Conservation (phyloP, 2,888 invertebrate species). For the Apoda limacodes region DNA sequence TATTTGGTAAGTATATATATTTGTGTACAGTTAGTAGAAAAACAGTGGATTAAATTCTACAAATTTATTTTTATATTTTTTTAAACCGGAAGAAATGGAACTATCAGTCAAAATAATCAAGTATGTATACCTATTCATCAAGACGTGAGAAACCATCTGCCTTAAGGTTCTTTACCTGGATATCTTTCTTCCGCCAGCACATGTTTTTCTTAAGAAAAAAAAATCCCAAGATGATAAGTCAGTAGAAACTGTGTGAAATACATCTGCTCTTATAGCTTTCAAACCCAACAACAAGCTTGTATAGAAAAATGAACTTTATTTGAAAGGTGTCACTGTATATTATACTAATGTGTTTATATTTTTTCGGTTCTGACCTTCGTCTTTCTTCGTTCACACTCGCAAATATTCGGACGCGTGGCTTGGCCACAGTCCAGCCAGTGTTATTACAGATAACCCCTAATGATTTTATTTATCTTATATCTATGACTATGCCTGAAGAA, state of each 20-base stretch:
- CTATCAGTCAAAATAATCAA: too few relatives aligned
- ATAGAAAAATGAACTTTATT: conserved; percentile 22
- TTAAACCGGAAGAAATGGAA: too few relatives aligned
- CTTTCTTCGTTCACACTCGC: conserved; percentile 34
- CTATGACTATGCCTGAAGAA: too few relatives aligned
- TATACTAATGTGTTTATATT: conserved; percentile 11
- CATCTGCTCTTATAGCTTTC: conserved; percentile 44
- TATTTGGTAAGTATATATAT: too few relatives aligned
- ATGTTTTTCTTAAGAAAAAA: conserved; percentile 56
- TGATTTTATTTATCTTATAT: too few relatives aligned
- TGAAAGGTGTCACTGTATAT: conserved; percentile 5
- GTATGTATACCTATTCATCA: background rate
- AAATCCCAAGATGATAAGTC: conserved; percentile 58
- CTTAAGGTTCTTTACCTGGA: conserved; percentile 43
- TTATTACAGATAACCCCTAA: too few relatives aligned
- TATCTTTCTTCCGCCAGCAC: conserved; percentile 39
- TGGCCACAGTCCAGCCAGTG: conserved; percentile 5
- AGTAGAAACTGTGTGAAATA: conserved; percentile 54
- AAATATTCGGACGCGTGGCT: conserved; percentile 43
- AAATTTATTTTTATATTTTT: too few relatives aligned
- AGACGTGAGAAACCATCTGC: conserved; percentile 40
- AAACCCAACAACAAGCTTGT: conserved; percentile 8
- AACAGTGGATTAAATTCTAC: too few relatives aligned
- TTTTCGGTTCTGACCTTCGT: conserved; percentile 39
- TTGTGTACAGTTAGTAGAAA: too few relatives aligned